Conservation (phyloP, 2,888 invertebrate genomes). For the Pandemis cinnamomeana region DNA sequence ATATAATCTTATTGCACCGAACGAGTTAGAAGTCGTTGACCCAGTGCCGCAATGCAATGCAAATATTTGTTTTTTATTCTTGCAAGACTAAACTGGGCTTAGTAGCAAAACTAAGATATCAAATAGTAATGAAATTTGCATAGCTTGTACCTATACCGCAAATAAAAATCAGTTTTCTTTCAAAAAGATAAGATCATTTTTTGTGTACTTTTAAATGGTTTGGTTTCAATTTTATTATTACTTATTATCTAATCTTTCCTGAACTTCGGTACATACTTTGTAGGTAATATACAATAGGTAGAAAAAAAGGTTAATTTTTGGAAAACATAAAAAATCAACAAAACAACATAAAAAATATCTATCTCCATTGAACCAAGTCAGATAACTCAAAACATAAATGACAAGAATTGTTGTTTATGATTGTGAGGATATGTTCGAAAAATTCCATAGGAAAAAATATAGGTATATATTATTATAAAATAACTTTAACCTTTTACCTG, state of each 20-base stretch:
- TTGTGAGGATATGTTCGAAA: neutral
- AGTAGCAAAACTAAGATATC: neutral
- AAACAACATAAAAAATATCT: neutral
- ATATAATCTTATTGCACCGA: too few species aligned
- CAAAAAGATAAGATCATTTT: neutral
- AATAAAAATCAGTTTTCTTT: neutral
- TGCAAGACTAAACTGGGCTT: too few species aligned
- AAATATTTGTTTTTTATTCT: too few species aligned
- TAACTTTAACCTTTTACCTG: neutral
- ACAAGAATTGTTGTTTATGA: neutral
- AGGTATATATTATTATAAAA: neutral
- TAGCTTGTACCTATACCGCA: neutral
- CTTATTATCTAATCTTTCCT: neutral
- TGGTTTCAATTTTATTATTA: neutral
- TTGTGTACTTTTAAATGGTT: neutral
- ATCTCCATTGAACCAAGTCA: neutral
- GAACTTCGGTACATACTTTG: neutral
- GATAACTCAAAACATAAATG: neutral
- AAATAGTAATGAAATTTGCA: neutral
- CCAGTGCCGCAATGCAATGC: too few species aligned
- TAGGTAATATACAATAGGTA: neutral
- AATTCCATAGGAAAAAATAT: neutral
- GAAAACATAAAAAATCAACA: neutral
- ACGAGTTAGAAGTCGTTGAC: too few species aligned
- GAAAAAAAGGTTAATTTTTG: neutral